Base-by-base conservation (phyloP, 2,797 vertebrate genomes). In the Sebastes jordani region DNA sequence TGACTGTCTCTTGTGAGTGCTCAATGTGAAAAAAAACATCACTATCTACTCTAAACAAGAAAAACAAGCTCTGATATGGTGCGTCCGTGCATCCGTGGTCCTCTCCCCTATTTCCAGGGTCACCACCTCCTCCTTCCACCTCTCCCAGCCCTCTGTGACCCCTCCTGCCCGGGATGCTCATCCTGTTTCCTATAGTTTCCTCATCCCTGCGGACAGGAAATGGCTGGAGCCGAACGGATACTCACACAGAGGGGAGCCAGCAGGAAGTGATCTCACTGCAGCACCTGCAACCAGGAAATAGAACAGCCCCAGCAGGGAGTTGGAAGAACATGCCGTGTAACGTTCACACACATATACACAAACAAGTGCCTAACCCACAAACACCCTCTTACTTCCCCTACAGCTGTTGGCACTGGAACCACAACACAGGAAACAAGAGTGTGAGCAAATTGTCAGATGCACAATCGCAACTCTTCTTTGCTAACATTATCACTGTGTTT, bases 231-330 rank as follows among this genome's bases (percentile, higher is more conserved):
- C 83, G 42, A 82, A 83, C 76, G 87, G 92, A 94, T 88, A 83
- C 76, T 67, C 81, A 78, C 88, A 63, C 80, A 69, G 55, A 16
- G 56, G 78, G 84, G 82, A 78, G 80, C 62, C 3, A 54, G 83
- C 88, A 93, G 95, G 95, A 96, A 94, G 91, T 96, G 94, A 96
- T 87, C 94, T 96, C 93, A 96, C 92, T 83, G 89, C 88, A 95
- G 90, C 95, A 96, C 95, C 95, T 95, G 95, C 90, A 88, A 93
- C 91, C 80, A 91, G 91, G 94, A 94, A 93, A 91, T 85, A 93
- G 90, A 91, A 13, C 80, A 76, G 78, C 62, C 81, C 83, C 86
- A 88, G 83, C 82, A 72, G 88, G 83, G 83, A 83, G 73, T 66
- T 59, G 32, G 78, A 86, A 42, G 84, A 84, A 84, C 74, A 80